Evolutionary conservation across 2,888 invertebrate genomes (phyloP).

Genomic region (Scaptomyza polygonia): DNA sequence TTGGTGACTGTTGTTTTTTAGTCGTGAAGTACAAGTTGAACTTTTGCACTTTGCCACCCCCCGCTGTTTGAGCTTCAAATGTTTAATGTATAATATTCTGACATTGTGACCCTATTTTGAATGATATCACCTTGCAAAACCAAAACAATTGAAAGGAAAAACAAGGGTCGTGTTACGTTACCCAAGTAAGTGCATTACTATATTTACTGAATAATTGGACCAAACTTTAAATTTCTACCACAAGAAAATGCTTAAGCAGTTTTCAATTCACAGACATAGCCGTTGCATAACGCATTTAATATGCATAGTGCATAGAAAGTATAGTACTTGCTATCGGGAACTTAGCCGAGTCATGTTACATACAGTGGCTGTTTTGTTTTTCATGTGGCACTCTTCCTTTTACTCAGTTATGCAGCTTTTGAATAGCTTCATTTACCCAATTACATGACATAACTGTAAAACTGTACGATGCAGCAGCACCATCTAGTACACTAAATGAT

Average conservation of each 20-base stretch:
- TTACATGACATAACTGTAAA: constrained; percentile 74
- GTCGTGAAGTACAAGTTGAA: not conserved
- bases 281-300: constrained; percentile 33
- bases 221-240: not conserved
- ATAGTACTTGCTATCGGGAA: constrained; percentile 3
- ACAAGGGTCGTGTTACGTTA: no score
- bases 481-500: constrained; percentile 43
- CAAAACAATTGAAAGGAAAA: no score
- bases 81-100: not conserved
- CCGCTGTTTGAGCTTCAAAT: not conserved
- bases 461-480: constrained; percentile 56
- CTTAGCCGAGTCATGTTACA: constrained; percentile 2
- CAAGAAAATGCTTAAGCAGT: not conserved
- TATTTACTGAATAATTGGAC: not conserved
- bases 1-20: not conserved
- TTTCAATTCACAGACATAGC: constrained; percentile 2
- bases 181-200: no score
- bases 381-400: constrained; percentile 3
- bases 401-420: constrained; percentile 43
- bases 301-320: constrained; percentile 36
- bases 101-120: not conserved
- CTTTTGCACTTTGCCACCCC: not conserved
- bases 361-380: constrained; percentile 36
- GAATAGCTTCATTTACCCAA: constrained; percentile 70
- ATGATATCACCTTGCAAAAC: no score